A percentile compares a stretch with the other conserved stretches of the same genome.
These are phyloP conservation scores for Pocillopora damicornis DNA, from an alignment of 64 coral and sea anemone species.

Conservation along the genomic window DNA sequence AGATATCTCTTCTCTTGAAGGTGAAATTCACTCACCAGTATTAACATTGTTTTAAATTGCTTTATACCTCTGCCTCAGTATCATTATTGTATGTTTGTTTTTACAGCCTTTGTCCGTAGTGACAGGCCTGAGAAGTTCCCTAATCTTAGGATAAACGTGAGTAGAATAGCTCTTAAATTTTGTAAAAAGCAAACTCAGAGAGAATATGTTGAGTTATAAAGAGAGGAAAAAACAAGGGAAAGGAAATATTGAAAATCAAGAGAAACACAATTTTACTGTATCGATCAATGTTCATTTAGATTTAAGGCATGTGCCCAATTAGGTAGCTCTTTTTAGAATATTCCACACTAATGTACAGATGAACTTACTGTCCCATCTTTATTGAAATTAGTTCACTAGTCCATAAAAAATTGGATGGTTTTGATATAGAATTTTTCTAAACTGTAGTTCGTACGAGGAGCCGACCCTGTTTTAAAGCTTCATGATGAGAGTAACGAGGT, in stretches of 20 bases:
- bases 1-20: no score
- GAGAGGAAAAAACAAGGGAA: no score
- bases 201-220: no score
- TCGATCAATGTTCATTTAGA: neutral
- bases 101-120: conserved; percentile 95
- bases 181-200: neutral
- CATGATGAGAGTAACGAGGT: conserved; percentile 80
- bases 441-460: conserved; percentile 86
- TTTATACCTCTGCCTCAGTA: neutral
- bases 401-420: no score
- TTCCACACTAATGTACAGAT: no score
- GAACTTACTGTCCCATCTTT: no score
- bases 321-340: no score
- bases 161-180: conserved; percentile 1
- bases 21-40: neutral
- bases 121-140: conserved; percentile 90
- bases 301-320: no score
- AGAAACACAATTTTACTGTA: neutral
- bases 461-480: conserved; percentile 93
- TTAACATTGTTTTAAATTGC: neutral
- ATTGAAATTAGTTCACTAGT: no score
- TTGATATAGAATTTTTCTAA: neutral
- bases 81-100: neutral
- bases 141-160: conserved; percentile 93
- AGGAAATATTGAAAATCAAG: no score